phyloP scores from a whole-genome alignment of 1,140 invertebrate genomes.

The Linepithema humile region DNA sequence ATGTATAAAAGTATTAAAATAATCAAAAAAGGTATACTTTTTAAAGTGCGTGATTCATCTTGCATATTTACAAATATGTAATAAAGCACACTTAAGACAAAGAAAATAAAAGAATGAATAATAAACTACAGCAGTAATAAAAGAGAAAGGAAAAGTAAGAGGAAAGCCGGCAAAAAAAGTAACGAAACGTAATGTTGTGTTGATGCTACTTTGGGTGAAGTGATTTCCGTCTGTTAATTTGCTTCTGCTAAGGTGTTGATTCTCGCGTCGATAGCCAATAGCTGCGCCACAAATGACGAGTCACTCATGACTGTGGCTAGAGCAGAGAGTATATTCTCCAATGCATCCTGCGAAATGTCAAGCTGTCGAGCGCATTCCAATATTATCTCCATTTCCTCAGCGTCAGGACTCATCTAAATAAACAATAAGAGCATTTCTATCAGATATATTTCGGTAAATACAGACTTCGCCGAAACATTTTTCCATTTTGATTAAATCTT shows the following conservation, averaged over 20 bases:
- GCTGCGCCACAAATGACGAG: constrained; percentile 88
- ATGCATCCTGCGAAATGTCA: constrained; percentile 86
- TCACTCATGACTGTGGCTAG: constrained; percentile 90
- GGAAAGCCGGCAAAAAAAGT: constrained; percentile 78
- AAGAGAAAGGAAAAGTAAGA: constrained; percentile 77
- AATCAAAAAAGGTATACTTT: constrained; percentile 39
- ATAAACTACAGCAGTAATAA: constrained; percentile 61
- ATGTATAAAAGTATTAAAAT: no score
- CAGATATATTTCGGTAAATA: neutral
- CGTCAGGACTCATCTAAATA: constrained; percentile 87
- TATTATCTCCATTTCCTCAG: constrained; percentile 85
- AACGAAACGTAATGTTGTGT: constrained; percentile 69
- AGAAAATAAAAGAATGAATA: neutral
- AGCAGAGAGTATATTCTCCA: constrained; percentile 87
- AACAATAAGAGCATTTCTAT: constrained; percentile 1
- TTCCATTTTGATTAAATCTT: constrained; percentile 10
- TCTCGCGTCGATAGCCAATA: constrained; percentile 89
- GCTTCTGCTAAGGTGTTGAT: constrained; percentile 91
- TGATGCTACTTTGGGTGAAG: constrained; percentile 66
- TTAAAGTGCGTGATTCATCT: constrained; percentile 17
- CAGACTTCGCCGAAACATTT: neutral
- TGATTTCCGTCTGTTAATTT: constrained; percentile 85
- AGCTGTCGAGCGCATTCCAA: constrained; percentile 90
- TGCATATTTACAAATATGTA: neutral
- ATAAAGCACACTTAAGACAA: constrained; percentile 40